Evolutionary conservation across 2,797 vertebrate species (phyloP).

Genomic region (Sciurus carolinensis): DNA sequence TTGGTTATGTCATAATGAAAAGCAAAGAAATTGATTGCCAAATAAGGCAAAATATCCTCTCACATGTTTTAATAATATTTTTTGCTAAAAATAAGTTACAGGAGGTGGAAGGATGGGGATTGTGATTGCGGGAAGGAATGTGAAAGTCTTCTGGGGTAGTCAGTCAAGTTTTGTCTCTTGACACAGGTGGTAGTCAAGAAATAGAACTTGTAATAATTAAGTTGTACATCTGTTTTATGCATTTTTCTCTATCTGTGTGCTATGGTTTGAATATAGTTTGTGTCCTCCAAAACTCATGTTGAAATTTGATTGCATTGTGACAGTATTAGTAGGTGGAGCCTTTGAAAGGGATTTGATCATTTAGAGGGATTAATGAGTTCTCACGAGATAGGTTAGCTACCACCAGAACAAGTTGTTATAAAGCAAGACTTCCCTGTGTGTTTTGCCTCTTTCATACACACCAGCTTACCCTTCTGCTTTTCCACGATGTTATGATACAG

Average conservation of each 20-base stretch:
- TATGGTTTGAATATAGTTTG: background rate
- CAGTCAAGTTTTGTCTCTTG: background rate
- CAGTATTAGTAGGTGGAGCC: background rate
- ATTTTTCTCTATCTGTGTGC: background rate
- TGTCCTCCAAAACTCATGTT: background rate
- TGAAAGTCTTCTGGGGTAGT: background rate
- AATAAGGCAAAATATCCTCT: too few species aligned
- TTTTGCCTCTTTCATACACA: background rate
- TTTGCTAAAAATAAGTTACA: background rate
- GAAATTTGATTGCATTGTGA: background rate
- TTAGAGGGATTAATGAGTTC: background rate
- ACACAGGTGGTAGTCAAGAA: background rate
- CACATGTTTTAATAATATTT: too few species aligned
- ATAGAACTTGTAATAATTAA: background rate
- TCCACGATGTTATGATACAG: background rate
- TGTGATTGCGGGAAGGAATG: too few species aligned
- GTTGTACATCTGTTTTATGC: background rate
- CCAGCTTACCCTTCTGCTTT: background rate
- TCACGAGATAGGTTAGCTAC: background rate
- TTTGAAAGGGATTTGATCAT: background rate
- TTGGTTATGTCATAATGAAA: background rate
- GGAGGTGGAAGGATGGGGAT: fast-evolving
- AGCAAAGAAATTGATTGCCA: background rate
- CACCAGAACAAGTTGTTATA: background rate
- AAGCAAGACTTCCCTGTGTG: too few species aligned